Percentiles rank a stretch among this genome's conserved stretches.
These are phyloP conservation scores for Drosophila rufa DNA, from an alignment of 1,140 invertebrate genomes.

Conservation along the genomic window DNA sequence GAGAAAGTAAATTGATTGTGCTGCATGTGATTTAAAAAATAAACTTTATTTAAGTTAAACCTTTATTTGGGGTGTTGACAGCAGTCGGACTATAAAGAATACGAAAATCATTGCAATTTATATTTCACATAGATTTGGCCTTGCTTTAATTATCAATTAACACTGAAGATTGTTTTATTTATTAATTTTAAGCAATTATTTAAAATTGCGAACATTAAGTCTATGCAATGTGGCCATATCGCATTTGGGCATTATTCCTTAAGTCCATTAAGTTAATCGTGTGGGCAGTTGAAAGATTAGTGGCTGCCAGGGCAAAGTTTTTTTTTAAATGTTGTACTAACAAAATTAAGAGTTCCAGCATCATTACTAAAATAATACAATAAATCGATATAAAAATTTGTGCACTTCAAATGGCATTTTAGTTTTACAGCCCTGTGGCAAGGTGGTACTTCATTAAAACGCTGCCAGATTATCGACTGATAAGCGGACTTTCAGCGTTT, in stretches of 20 bases:
- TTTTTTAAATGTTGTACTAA: not conserved
- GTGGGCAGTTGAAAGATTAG: too few species aligned
- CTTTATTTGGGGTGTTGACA: not conserved
- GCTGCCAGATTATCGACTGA: conserved; percentile 1
- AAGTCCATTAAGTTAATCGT: not conserved
- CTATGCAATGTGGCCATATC: not conserved
- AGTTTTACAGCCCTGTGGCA: not conserved
- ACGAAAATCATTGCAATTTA: not conserved
- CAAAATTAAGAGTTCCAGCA: not conserved
- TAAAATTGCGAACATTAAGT: not conserved
- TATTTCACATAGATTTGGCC: not conserved
- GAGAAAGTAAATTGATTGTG: conserved; percentile 55
- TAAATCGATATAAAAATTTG: not conserved
- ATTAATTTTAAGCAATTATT: not conserved
- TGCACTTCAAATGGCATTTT: not conserved
- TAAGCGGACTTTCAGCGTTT: not conserved
- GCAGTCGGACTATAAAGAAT: not conserved
- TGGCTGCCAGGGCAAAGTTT: too few species aligned
- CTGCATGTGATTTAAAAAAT: not conserved
- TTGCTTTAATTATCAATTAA: not conserved
- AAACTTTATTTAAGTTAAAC: conserved; percentile 9
- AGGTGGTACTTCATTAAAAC: not conserved
- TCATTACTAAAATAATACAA: not conserved
- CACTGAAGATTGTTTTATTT: not conserved
- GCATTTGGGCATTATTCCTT: not conserved